Evolutionary conservation across 2,797 vertebrate genomes (phyloP), one percentile per base, ranked within the genome.

Genomic region (Brachymystax lenok): DNA sequence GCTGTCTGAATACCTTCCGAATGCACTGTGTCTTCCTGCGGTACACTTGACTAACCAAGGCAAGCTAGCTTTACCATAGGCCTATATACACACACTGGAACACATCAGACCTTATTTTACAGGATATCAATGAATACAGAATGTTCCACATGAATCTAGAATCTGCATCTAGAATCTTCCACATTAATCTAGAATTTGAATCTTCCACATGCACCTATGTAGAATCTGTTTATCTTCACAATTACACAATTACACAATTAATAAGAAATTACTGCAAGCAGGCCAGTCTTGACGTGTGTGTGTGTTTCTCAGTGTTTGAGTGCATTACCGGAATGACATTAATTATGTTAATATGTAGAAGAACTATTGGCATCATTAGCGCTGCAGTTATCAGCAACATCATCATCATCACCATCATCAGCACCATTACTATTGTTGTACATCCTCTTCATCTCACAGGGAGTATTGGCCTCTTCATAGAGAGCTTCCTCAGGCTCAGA

Each of bases 241-340:
- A 56, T 56, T 35, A 35, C 35, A 35, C 35, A 35, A 35, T 35
- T 35, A 35, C n/a, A n/a, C n/a, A n/a, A n/a, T n/a, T n/a, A n/a
- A 17, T n/a, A 56, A 56, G 19, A n/a, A 6, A n/a, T n/a, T 6
- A 19, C 52, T 56, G 52, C 52, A 35, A 56, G 54, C 14, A 56
- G 14, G 19, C 40, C 40, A 46, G 40, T 46, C 40, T 46, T 46
- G 40, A 46, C 56, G 69, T 50, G 68, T 69, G 70, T 75, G 71
- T 77, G 74, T 30, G 76, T 78, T 77, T 86, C 71, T 89, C 74
- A 69, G 80, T 82, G 79, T 35, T 75, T 73, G 63, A 82, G 78
- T 87, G 84, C 82, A 87, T 86, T 86, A 86, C 33, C 8, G 54
- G 66, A 35, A 82, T 87, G 82, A 87, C 88, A 86, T 89, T 84